Evolutionary conservation across 2,113 vertebrate species (phyloP), one percentile per base, ranked within the genome.

Genomic region (Fukomys damarensis): DNA sequence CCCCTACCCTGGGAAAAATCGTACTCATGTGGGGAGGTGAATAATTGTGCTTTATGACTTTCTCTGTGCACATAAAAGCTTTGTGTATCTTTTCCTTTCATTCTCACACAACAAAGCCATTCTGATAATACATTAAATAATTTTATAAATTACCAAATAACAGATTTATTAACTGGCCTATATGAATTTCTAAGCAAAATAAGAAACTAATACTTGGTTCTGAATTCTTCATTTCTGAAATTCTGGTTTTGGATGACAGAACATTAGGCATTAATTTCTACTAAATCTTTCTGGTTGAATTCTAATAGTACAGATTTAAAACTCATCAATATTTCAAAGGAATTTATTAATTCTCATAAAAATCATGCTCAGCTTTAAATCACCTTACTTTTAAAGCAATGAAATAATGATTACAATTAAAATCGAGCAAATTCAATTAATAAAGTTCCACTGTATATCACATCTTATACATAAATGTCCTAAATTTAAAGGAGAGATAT

Each of bases 361-460:
- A 84, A 17, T 22, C 66, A 61, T 43, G 16, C n/a, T 84, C 11
- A 41, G 6, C 32, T 96, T 88, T 96, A 91, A 94, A 70, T 41
- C 38, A 85, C 32, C 4, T 85, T 92, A 85, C 4, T 54, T 86
- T 95, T 86, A 94, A 79, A 61, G 14, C 32, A 93, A 89, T 56
- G 24, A 68, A 61, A 77, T 54, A 13, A 85, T 72, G 12, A 81
- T 79, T 76, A 56, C 4, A 70, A 35, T 61, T 86, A 66, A 88
- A 95, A 92, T 76, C 41, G 58, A 65, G 17, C 7, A 63, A 91
- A 56, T 86, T 89, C 2, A 91, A 59, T 49, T 79, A 46, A 41
- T 2, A 92, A 80, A 74, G 1, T 76, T 72, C 12, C 92, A 68
- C 41, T 76, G 0, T 94, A 17, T 68, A 85, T 59, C 19, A 61